These are phyloP conservation scores for Passer domesticus DNA, from an alignment of 2,113 vertebrate species.

Conservation along the genomic window DNA sequence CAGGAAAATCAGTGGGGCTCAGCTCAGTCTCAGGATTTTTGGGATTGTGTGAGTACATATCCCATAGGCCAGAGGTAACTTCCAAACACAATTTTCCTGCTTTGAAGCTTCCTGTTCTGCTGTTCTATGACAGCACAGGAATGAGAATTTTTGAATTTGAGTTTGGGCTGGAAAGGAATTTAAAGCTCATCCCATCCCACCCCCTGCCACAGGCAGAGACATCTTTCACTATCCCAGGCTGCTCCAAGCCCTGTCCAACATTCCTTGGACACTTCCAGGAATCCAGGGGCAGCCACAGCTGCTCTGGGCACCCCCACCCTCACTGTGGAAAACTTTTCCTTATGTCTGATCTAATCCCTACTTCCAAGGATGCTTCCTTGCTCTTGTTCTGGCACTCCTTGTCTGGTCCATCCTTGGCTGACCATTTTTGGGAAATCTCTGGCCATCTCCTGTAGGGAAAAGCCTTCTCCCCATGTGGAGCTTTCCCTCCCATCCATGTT, in stretches of 20 bases:
- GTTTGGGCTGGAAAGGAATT: not conserved
- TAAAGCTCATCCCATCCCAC: no score
- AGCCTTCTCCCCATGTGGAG: accelerated
- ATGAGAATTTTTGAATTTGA: not conserved
- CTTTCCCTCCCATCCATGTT: accelerated
- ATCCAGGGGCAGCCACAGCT: not conserved
- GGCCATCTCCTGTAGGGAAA: not conserved
- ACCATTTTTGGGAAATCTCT: not conserved
- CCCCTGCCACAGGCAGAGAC: not conserved
- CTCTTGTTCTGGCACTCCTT: not conserved
- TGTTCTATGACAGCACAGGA: not conserved
- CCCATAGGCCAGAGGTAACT: not conserved
- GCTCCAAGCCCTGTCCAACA: not conserved
- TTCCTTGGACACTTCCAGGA: not conserved
- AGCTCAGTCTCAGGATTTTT: not conserved
- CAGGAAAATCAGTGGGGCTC: accelerated
- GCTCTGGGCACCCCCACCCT: not conserved
- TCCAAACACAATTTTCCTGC: not conserved
- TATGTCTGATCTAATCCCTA: not conserved
- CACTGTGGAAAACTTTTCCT: not conserved
- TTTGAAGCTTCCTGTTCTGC: not conserved
- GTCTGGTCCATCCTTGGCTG: not conserved
- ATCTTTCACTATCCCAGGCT: not conserved
- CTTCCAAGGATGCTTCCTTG: not conserved
- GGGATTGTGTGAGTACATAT: not conserved